phyloP scores from a whole-genome alignment of 2,113 vertebrate genomes.

The Piprites chloris region DNA sequence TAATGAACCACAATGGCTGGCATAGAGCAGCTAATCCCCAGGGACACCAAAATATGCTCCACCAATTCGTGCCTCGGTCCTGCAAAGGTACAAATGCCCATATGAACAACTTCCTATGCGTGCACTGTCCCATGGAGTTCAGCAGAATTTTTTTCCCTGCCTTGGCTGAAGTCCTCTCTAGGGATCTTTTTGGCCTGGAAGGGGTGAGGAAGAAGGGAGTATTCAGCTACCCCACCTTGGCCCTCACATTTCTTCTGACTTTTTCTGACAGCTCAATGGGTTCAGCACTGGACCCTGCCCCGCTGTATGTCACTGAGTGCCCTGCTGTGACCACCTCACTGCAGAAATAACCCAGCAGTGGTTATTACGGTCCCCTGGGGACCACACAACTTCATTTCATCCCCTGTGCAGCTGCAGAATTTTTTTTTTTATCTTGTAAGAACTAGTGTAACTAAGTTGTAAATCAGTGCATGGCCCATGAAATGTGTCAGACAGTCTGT shows the following conservation, averaged over 20 bases:
- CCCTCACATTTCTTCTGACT: neutral
- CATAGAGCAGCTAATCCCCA: neutral
- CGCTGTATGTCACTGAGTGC: neutral
- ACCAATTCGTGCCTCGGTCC: neutral
- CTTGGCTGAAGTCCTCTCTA: neutral
- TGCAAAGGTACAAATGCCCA: neutral
- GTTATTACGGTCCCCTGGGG: neutral
- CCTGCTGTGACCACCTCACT: neutral
- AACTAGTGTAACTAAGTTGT: neutral
- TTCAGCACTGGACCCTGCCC: neutral
- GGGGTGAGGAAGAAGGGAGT: neutral
- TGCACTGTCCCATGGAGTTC: neutral
- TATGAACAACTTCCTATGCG: neutral
- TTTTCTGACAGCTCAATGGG: neutral
- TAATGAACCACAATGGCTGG: neutral
- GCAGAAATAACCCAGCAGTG: neutral
- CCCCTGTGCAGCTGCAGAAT: neutral
- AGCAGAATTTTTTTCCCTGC: neutral
- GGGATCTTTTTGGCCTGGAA: neutral
- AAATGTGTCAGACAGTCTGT: neutral
- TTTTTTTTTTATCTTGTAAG: neutral
- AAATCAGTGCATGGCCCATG: neutral
- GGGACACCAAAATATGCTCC: neutral
- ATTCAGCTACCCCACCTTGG: neutral
- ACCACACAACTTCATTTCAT: neutral